Base-by-base conservation (phyloP, 1,140 invertebrate genomes). In the Cherax destructor region DNA sequence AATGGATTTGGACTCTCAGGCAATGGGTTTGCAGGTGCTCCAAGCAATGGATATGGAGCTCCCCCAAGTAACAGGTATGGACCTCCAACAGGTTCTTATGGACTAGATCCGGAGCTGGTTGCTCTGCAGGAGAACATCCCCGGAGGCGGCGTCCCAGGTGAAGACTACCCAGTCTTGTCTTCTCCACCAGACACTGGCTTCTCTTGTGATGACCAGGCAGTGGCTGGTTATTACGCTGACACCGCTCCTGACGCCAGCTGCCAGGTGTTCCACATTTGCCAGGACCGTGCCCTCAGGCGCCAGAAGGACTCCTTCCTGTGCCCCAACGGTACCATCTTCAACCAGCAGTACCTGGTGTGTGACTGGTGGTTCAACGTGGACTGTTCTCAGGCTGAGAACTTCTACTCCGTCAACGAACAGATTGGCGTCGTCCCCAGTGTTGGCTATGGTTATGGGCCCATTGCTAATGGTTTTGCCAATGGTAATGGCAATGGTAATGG, bases 301-400 rank as follows among this genome's bases (percentile, higher is more conserved):
- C 85, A 86, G 74, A 72, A 86, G 85, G 85, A 86, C 85, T 95
- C 95, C 5, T 96, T 96, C 91, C 93, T 96, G 0, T 96, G 95
- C 91, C 95, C 95, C 50, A 94, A 95, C 85, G 95, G 95, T 79
- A 96, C 95, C 41, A 94, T 95, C 59, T 96, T 96, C 94, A 95
- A 96, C 92, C 95, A 96, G 92, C 94, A 95, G 86, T 94, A 95
- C 87, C 95, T 95, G 83, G 95, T 95, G 1, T 96, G 95, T 91
- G 95, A 96, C 93, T 96, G 95, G 95, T 96, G 95, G 95, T 95
- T 95, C 93, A 95, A 95, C 81, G 95, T 95, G 24, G 95, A 95
- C 85, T 95, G 95, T 89, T 93, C 93, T 9, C 92, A 94, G 21
- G 94, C 95, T 77, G 74, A 94, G 81, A 94, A 94, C 61, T 94